Evolutionary conservation across 2,797 vertebrate genomes (phyloP), one percentile per base, ranked within the genome.

Genomic region (Microhierax caerulescens): DNA sequence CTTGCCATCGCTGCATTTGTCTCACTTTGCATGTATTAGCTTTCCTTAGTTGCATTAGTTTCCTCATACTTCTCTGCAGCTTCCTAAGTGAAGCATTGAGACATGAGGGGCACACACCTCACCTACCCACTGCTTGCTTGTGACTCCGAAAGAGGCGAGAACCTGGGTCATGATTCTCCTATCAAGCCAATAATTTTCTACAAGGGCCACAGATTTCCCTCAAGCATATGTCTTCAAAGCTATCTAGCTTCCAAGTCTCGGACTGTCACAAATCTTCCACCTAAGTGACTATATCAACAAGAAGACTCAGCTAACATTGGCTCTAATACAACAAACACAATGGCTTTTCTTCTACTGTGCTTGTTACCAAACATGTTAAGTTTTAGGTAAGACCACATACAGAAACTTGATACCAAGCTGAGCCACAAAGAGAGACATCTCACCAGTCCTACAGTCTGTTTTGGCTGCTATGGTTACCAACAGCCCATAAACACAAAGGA

Each of bases 401-500:
- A 84, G 57, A 75, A 61, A 81, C 28, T 21, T 12, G 21, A 15
- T 47, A 57, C 12, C 24, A 69, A 75, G 81, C 24, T 13, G 41
- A 91, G 50, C 59, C 63, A 73, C 2, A 3, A 48, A 27, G 51
- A 75, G 36, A 83, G 32, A 56, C 3, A 4, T 51, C 47, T 51
- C 1, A 7, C 72, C 43, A 59, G 30, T 41, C 73, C 30, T 64
- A 85, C 34, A 9, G 64, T 84, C 64, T 57, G 51, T 79, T 80
- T 64, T 51, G 39, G 37, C 80, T 96, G 92, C 84, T 87, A 48
- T 94, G 88, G 96, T 93, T 94, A 96, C 93, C 77, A 95, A 39
- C 28, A 82, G 77, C 84, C 77, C 48, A 85, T 24, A 89, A 94
- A 96, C 92, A 96, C 59, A 27, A 27, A 3, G 15, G 69, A 68